phyloP scores from a whole-genome alignment of 2,797 vertebrate genomes.

The Betta splendens region DNA sequence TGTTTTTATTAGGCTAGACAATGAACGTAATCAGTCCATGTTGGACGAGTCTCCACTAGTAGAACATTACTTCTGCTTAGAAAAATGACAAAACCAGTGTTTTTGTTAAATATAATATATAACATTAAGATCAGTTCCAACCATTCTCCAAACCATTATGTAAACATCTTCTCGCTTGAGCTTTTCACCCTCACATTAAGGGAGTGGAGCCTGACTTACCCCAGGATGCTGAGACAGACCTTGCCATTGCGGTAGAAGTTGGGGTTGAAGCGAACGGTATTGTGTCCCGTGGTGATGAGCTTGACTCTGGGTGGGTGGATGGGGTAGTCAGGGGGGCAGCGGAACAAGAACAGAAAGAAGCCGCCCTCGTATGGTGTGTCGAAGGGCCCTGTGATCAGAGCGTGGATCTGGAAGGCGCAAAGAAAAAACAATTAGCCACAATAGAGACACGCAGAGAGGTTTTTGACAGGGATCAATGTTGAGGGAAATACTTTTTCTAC shows the following conservation, averaged over 20 bases:
- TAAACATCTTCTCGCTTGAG: no score
- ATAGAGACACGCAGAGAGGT: no score
- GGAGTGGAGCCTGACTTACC: conserved; percentile 78
- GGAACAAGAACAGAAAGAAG: conserved; percentile 99
- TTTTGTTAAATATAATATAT: no score
- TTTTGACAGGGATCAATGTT: no score
- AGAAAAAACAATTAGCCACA: not conserved
- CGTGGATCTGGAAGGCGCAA: conserved; percentile 86
- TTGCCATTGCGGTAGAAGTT: conserved; percentile 99
- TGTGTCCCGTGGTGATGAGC: conserved; percentile 97
- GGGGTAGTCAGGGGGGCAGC: conserved; percentile 98
- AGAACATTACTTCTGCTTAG: no score
- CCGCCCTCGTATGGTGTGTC: conserved; percentile 99
- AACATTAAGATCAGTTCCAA: no score
- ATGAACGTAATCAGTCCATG: no score
- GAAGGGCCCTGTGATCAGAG: conserved; percentile 97
- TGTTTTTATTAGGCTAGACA: no score
- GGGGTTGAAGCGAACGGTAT: conserved; percentile 98
- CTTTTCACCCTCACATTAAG: not conserved
- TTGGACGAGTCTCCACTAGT: no score
- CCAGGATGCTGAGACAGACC: conserved; percentile 98
- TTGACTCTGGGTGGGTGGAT: conserved; percentile 98
- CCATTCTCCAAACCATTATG: no score
- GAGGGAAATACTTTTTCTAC: no score
- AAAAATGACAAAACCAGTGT: no score